Base-by-base conservation (phyloP, 2,888 invertebrate genomes). In the Campoletis raptor region DNA sequence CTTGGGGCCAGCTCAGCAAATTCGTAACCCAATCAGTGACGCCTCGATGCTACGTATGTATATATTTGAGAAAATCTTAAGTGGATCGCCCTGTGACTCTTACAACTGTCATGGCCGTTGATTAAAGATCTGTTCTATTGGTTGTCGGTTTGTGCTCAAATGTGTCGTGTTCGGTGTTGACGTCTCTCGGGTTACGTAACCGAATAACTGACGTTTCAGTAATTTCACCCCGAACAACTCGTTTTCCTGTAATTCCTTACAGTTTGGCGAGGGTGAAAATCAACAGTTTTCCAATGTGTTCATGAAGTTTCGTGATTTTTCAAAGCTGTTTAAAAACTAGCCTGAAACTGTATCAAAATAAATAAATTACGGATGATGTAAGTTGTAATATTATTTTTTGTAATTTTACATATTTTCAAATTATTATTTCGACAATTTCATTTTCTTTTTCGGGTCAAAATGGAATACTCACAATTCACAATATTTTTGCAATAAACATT, bases 11-110 rank as follows among this genome's bases (percentile, higher is more conserved):
- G 88, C 90, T 90, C 89, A 85, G 89, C 88, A 90, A 91, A 91
- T 91, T 90, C 91, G 91, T 91, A 91, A 92, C 91, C 92, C 90
- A 92, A 92, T 92, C 92, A 91, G 90, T 90, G 85, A 91, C 90
- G 92, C 90, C 91, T 91, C 89, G 88, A 74, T 90, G 88, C 90
- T 89, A 6, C 70, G 30, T 57, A 80, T 72, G n/a, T n/a, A 64
- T 37, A 52, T 54, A 42, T 10, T 54, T 15, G 54, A 48, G 6
- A 52, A 78, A 73, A 64, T 77, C 83, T 74, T 83, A 78, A 77
- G 80, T 80, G 76, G 77, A 87, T 85, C 61, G 78, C 74, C 72
- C 69, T 64, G 18, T 45, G 42, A 76, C 76, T 67, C 70, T 42
- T 69, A 54, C 76, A 77, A 81, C 76, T 85, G 70, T 64, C 54